Base-by-base conservation (phyloP, 2,113 vertebrate genomes). In the Zosterops lateralis region DNA sequence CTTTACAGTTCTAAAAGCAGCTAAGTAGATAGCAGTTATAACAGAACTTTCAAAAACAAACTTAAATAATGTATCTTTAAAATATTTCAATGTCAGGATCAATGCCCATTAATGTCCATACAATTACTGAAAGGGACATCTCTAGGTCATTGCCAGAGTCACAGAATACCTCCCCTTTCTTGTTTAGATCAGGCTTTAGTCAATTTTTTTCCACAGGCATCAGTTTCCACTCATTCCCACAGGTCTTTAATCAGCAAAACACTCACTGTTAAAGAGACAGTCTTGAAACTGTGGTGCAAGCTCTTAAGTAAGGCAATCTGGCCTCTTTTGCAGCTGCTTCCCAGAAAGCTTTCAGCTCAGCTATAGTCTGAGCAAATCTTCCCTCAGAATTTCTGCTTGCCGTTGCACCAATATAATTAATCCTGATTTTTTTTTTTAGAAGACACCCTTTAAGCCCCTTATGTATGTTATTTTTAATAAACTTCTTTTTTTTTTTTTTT, bases 161-260 rank as follows among this genome's bases (percentile, higher is more conserved):
- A 76, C 17, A 32, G 22, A 73, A 80, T 42, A 80, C 9, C 31
- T 85, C 2, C 1, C 6, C 6, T 51, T 87, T 75, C 60, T 81
- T 71, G 26, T 81, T 77, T 75, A 65, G 38, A 47, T 70, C 86
- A 84, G 64, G 31, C 38, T 64, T 90, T 25, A 86, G 58, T 34
- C 20, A 53, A 3, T 70, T 75, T 71, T 75, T 80, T 92, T 88
- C n/a, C 62, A 31, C 1, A 6, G 45, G 64, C 60, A 89, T 77
- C 86, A 54, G 34, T 70, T 95, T 89, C 42, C 51, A 74, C 7
- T 74, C 38, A 50, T 54, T 95, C 86, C 86, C 84, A 66, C 5
- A 54, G 47, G 60, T 70, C 68, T 90, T 93, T 80, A 73, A 89
- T 80, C 84, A 90, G 89, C n/a, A 89, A 73, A 93, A 90, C 22